These are phyloP conservation scores for Nycteola revayana DNA, from an alignment of 2,888 invertebrate genomes.

Conservation along the genomic window DNA sequence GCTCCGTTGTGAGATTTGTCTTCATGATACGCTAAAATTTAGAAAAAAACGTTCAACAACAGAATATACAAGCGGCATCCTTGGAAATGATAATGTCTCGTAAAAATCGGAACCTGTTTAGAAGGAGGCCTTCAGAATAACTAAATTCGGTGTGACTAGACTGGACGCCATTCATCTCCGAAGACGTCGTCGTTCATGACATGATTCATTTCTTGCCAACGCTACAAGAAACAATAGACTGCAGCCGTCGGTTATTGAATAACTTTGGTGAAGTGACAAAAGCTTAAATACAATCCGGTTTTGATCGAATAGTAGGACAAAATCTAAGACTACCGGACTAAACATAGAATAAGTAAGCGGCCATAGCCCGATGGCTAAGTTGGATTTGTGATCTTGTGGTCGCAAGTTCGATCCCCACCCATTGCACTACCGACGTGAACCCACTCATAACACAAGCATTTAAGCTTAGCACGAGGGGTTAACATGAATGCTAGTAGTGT, in stretches of 20 bases:
- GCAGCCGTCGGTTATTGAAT: conserved; percentile 16
- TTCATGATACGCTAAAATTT: conserved; percentile 77
- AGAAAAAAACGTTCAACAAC: conserved; percentile 47
- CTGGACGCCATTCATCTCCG: conserved; percentile 59
- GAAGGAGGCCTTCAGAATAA: conserved; percentile 47
- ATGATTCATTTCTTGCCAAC: conserved; percentile 46
- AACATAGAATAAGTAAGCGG: too few species aligned
- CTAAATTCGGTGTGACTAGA: conserved; percentile 64
- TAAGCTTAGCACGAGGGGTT: too few species aligned
- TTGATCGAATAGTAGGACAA: background rate
- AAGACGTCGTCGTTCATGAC: conserved; percentile 48
- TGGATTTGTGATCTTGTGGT: too few species aligned
- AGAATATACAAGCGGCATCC: conserved; percentile 54
- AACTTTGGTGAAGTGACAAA: conserved; percentile 21
- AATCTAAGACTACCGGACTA: too few species aligned
- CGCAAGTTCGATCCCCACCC: too few species aligned
- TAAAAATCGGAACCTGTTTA: conserved; percentile 62
- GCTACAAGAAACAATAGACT: conserved; percentile 30
- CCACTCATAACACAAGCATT: too few species aligned
- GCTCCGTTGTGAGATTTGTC: conserved; percentile 68
- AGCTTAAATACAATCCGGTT: conserved; percentile 16
- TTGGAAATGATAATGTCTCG: conserved; percentile 67
- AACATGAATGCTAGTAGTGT: too few species aligned
- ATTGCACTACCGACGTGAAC: too few species aligned
- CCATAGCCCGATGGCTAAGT: too few species aligned